Evolutionary conservation across 2,888 invertebrate species (phyloP).

Genomic region (Epirrita christyi): DNA sequence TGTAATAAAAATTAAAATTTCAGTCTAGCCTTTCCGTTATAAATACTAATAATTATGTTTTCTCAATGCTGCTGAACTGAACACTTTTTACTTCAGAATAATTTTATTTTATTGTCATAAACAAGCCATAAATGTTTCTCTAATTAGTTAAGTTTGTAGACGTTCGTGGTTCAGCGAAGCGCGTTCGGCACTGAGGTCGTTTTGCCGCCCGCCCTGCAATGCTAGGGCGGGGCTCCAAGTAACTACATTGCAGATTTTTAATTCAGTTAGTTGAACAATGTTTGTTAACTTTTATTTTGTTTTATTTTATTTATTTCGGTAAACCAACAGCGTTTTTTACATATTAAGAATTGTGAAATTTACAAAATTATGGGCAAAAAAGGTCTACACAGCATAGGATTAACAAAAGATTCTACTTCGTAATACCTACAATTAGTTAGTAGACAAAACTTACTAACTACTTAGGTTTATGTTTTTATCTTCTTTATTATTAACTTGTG

Average conservation of each 20-base stretch:
- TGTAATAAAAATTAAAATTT: neutral
- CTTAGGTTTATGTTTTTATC: too few species aligned
- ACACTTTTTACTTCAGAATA: conserved; percentile 4
- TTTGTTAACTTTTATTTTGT: too few species aligned
- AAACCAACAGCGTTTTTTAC: too few species aligned
- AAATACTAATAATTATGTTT: neutral
- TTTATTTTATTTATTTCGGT: too few species aligned
- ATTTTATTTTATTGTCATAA: conserved; percentile 17
- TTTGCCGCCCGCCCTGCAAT: conserved; percentile 42
- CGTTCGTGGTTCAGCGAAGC: conserved; percentile 45
- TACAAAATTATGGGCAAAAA: too few species aligned
- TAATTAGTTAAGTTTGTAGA: conserved; percentile 17
- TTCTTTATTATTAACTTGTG: too few species aligned
- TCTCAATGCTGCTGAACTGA: conserved; percentile 6
- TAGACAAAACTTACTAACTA: too few species aligned
- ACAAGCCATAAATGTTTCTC: neutral
- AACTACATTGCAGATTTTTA: conserved; percentile 52
- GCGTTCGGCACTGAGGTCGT: conserved; percentile 55
- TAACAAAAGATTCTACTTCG: too few species aligned
- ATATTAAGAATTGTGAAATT: too few species aligned
- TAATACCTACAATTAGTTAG: too few species aligned
- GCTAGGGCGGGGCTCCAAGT: conserved; percentile 52
- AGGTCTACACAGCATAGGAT: too few species aligned
- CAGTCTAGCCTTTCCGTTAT: conserved; percentile 17
- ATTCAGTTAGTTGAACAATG: conserved; percentile 59